phyloP scores from a whole-genome alignment of 2,797 vertebrate species.

The Myoxocephalus aenaeus region DNA sequence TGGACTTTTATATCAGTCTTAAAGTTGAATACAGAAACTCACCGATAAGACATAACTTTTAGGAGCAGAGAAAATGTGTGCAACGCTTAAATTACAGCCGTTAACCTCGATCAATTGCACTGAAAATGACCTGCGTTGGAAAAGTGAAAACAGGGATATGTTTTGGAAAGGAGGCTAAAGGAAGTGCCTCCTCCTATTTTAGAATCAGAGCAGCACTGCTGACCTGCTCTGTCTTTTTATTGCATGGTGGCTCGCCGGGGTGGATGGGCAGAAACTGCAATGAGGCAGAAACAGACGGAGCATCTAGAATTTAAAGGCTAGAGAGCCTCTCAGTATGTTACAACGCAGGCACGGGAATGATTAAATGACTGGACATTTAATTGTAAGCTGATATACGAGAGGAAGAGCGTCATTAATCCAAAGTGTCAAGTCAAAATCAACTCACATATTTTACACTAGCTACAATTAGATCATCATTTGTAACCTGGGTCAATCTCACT shows the following conservation, averaged over 20 bases:
- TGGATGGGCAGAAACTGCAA: constrained; percentile 55
- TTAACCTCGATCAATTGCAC: not conserved
- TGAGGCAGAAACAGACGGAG: constrained; percentile 50
- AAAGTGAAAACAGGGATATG: not conserved
- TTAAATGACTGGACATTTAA: constrained; percentile 26
- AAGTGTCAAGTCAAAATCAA: constrained; percentile 20
- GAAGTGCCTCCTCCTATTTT: constrained; percentile 43
- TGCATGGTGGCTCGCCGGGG: constrained; percentile 32
- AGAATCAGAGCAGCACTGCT: constrained; percentile 52
- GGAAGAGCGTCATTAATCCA: not conserved
- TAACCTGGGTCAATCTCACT: not conserved
- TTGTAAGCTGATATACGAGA: not conserved
- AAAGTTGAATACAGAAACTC: constrained; percentile 2
- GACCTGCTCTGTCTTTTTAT: constrained; percentile 61
- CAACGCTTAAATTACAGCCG: not conserved
- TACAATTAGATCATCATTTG: not conserved
- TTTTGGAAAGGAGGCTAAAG: not conserved
- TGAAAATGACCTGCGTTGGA: not conserved
- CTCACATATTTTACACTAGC: not conserved
- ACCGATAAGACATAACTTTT: not conserved
- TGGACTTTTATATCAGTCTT: constrained; percentile 1
- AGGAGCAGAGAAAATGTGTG: not conserved
- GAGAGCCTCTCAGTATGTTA: constrained; percentile 18
- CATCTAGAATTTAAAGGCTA: constrained; percentile 41
- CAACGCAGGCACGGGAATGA: constrained; percentile 19